phyloP scores from a whole-genome alignment of 2,888 invertebrate species.

The Brenthis hecate region DNA sequence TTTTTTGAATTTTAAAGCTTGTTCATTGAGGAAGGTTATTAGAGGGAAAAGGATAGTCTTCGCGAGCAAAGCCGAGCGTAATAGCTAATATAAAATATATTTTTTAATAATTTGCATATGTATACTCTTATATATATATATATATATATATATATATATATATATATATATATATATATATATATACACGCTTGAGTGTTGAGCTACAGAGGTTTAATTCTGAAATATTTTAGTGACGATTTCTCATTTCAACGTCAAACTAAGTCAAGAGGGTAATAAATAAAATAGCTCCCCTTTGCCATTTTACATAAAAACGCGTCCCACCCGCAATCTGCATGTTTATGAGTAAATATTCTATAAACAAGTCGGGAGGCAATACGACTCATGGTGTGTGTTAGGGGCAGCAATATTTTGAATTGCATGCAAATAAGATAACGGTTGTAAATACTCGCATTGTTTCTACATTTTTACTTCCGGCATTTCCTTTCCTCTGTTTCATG shows the following conservation, averaged over 20 bases:
- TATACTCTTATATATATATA: too few species aligned
- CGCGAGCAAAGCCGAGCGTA: too few species aligned
- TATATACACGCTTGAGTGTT: too few species aligned
- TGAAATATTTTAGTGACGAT: conserved; percentile 58
- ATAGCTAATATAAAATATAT: too few species aligned
- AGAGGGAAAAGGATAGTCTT: too few species aligned
- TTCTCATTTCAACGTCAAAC: conserved; percentile 64
- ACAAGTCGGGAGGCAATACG: conserved; percentile 66
- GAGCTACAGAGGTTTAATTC: conserved; percentile 43
- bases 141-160: too few species aligned
- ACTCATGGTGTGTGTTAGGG: conserved; percentile 58
- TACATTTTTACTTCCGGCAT: conserved; percentile 54
- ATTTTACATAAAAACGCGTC: conserved; percentile 80
- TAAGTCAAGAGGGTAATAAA: conserved; percentile 80
- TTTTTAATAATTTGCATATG: too few species aligned
- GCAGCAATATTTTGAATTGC: conserved; percentile 76
- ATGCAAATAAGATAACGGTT: conserved; percentile 79
- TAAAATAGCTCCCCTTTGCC: conserved; percentile 76
- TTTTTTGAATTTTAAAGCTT: too few species aligned
- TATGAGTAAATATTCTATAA: conserved; percentile 82
- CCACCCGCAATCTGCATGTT: conserved; percentile 82
- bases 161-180: too few species aligned
- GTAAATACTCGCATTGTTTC: conserved; percentile 70
- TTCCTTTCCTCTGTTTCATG: conserved; percentile 60
- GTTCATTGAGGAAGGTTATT: too few species aligned